phyloP scores from a whole-genome alignment of 1,140 invertebrate species.

The Halictus rubicundus region DNA sequence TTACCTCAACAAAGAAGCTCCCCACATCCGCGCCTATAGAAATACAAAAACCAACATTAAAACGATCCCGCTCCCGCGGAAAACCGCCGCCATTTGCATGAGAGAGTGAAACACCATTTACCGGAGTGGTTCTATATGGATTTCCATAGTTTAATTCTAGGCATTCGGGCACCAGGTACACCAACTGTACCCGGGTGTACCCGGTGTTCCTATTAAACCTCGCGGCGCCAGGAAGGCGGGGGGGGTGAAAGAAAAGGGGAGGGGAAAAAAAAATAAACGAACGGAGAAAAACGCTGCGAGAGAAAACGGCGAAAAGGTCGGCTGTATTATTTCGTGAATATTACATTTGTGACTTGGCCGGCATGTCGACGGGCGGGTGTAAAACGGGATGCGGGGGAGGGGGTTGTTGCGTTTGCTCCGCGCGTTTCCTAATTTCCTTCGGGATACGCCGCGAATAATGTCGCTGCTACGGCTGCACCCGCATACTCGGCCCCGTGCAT shows the following conservation, averaged over 20 bases:
- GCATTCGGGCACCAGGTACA: constrained; percentile 19
- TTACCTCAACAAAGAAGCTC: too few relatives aligned
- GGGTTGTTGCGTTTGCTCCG: constrained; percentile 58
- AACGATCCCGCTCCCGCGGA: background rate
- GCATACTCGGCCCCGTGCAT: constrained; percentile 44
- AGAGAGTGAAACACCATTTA: constrained; percentile 31
- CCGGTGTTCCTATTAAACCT: constrained; percentile 45
- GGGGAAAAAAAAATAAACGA: constrained; percentile 14
- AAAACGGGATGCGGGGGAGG: too few relatives aligned
- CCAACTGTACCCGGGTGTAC: too few relatives aligned
- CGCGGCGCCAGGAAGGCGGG: constrained; percentile 3
- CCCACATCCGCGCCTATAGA: too few relatives aligned
- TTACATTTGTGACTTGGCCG: constrained; percentile 74
- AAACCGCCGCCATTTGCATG: constrained; percentile 43
- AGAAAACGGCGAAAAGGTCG: constrained; percentile 50
- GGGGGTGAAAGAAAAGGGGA: background rate
- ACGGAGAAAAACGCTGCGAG: background rate
- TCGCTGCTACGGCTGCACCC: constrained; percentile 62
- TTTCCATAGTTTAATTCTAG: constrained; percentile 51
- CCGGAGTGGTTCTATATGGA: constrained; percentile 36
- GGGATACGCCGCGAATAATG: constrained; percentile 75
- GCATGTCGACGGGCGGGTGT: constrained; percentile 17
- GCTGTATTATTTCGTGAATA: constrained; percentile 78
- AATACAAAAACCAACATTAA: background rate
- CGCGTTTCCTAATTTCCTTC: constrained; percentile 80